Percentiles rank a stretch among this genome's conserved stretches.
These are phyloP conservation scores for Musca vetustissima DNA, from an alignment of 1,140 invertebrate genomes.

Conservation along the genomic window DNA sequence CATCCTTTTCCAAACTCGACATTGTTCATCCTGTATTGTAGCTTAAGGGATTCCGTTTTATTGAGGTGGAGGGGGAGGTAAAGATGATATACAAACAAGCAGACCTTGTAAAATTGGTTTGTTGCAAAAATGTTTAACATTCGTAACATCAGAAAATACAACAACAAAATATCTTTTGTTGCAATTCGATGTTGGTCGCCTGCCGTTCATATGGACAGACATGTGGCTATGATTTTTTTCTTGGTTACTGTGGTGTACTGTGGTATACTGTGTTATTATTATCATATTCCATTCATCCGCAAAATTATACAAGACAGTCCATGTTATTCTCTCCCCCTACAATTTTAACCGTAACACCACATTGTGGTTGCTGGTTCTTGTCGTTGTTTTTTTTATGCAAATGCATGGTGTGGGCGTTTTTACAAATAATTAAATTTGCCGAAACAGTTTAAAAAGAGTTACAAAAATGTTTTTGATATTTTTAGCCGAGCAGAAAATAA, in stretches of 20 bases:
- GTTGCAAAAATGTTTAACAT: conserved; percentile 24
- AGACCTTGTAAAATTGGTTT: conserved; percentile 14
- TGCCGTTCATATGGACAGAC: not conserved
- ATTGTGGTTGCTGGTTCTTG: not conserved
- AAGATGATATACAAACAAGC: too few species aligned
- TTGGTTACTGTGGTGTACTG: not conserved
- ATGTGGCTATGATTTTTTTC: not conserved
- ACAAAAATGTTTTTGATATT: too few species aligned
- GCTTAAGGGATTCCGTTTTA: too few species aligned
- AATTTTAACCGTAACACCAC: not conserved
- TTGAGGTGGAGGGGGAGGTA: too few species aligned
- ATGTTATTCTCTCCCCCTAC: not conserved
- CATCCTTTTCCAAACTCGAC: too few species aligned
- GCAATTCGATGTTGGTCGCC: not conserved
- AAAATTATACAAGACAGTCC: conserved; percentile 21
- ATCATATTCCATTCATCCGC: conserved; percentile 21
- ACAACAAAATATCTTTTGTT: conserved; percentile 5
- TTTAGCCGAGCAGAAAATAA: too few species aligned
- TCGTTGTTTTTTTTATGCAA: not conserved
- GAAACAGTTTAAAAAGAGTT: not conserved
- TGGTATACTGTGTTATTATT: conserved; percentile 10
- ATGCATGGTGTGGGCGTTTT: not conserved
- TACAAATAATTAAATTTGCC: conserved; percentile 8
- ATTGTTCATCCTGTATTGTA: too few species aligned
- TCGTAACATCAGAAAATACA: not conserved